Conservation (phyloP, 2,888 invertebrate species). For the Tinea trinotella region DNA sequence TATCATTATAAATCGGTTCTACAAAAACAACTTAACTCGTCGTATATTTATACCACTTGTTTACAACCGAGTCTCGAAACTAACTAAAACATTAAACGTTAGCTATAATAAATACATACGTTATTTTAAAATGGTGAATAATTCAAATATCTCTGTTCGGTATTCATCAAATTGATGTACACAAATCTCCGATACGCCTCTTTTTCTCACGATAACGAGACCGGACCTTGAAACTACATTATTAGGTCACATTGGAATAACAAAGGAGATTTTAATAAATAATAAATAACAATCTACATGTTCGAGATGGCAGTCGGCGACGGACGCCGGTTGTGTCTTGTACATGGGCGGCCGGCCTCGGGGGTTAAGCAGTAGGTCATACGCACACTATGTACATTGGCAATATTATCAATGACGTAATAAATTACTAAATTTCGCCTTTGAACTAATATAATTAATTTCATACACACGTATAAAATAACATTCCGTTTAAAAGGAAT, state of each 20-base stretch:
- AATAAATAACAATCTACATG: slow-evolving; percentile 32
- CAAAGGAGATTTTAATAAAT: slow-evolving; percentile 40
- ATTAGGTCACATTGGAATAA: slow-evolving; percentile 49
- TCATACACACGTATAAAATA: background rate
- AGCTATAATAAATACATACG: too few species aligned
- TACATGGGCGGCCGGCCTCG: background rate
- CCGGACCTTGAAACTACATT: slow-evolving; percentile 50
- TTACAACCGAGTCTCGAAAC: background rate
- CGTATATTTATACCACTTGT: background rate
- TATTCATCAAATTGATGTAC: background rate
- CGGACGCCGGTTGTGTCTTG: background rate
- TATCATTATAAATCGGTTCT: slow-evolving; percentile 7
- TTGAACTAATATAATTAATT: background rate
- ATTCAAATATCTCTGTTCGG: background rate
- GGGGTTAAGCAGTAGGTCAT: background rate
- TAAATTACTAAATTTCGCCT: background rate
- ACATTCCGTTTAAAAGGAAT: too few species aligned
- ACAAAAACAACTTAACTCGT: background rate
- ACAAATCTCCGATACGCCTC: background rate
- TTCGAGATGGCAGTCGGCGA: background rate
- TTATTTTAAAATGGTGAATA: too few species aligned
- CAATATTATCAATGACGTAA: background rate
- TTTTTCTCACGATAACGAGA: slow-evolving; percentile 28
- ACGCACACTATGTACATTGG: background rate
- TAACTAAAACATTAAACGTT: background rate